Evolutionary conservation across 2,113 vertebrate species (phyloP), one percentile per base, ranked within the genome.

Genomic region (Lophochroa leadbeateri): DNA sequence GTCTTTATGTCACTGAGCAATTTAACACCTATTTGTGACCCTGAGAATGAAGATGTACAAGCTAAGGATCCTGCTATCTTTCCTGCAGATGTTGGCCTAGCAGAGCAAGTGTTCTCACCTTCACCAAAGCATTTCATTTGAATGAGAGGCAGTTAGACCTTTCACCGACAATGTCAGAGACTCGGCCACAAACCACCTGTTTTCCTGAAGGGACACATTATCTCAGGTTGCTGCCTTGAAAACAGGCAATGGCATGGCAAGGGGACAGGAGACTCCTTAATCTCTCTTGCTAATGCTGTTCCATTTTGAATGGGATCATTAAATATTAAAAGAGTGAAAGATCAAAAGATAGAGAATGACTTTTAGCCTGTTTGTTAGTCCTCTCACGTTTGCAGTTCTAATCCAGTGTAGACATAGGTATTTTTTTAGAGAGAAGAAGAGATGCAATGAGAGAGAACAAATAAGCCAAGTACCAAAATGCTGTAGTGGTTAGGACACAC

Each of bases 291-390:
- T 95, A 95, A 93, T 70, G 93, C 74, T 90, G 70, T 87, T 97
- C 93, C 81, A 91, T 95, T 94, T 89, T 94, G 89, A 96, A 92
- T 37, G 50, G 91, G 24, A 85, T 96, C 89, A 90, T 96, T 88
- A 96, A 97, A 96, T 93, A 93, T 95, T 96, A 72, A 96, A 92
- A 91, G 82, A 94, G 53, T 85, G 70, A 90, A 94, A 96, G 95
- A 94, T 89, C 86, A 96, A 95, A 96, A 92, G 94, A 89, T 4
- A 87, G 72, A 75, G 81, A 88, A 93, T 82, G 43, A 95, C 82
- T 96, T 96, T 63, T 94, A 94, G 81, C 43, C 86, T 92, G 46
- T 83, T 95, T 96, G 77, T 75, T 84, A 97, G 89, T 93, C 94
- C 65, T 87, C 69, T 95, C 89, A 82, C 72, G 29, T 96, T 82